Conservation (phyloP, 2,888 invertebrate species). For the Chalcis sispes region DNA sequence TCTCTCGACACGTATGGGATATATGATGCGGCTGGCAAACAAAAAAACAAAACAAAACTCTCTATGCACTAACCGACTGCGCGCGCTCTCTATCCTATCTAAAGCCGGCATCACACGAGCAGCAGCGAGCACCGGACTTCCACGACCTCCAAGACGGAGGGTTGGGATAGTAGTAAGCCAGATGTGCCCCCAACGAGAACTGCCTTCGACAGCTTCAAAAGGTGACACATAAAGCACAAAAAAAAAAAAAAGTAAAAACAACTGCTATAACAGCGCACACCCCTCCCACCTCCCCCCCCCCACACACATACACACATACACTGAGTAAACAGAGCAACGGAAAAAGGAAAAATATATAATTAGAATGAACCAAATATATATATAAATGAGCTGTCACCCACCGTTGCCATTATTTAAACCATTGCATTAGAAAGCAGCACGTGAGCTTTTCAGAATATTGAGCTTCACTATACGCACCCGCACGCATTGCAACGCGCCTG, state of each 20-base stretch:
- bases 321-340: no score
- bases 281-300: background rate
- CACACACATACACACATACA: constrained; percentile 9
- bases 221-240: constrained; percentile 68
- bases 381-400: constrained; percentile 19
- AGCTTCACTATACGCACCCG: background rate
- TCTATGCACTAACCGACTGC: constrained; percentile 40
- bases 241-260: constrained; percentile 35
- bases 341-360: no score
- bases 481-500: background rate
- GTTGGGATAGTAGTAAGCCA: constrained; percentile 71
- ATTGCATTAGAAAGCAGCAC: background rate
- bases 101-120: constrained; percentile 74
- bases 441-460: background rate
- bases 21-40: constrained; percentile 21
- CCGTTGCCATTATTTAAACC: constrained; percentile 22
- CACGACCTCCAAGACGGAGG: constrained; percentile 72
- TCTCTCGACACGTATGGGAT: constrained; percentile 38
- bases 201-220: constrained; percentile 75
- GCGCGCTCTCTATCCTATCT: constrained; percentile 16
- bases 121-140: constrained; percentile 74
- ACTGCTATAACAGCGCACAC: background rate
- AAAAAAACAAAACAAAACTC: constrained; percentile 27
- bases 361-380: background rate
- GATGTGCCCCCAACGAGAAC: constrained; percentile 68